Base-by-base conservation (phyloP, 1,140 invertebrate genomes). In the Protaetia brevitarsis region DNA sequence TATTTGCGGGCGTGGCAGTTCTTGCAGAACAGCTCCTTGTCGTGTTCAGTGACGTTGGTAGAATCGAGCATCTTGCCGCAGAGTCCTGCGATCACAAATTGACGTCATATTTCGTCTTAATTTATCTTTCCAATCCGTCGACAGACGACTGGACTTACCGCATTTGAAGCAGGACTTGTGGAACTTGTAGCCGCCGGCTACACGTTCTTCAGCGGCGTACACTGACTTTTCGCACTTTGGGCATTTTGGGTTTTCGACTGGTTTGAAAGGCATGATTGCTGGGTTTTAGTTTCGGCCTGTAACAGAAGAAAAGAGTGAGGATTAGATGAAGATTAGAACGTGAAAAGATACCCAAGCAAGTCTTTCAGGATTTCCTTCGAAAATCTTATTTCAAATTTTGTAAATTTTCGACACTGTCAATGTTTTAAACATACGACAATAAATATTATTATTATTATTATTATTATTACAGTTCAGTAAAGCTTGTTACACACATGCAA, bases 81-180 rank as follows among this genome's bases (percentile, higher is more conserved):
- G 80, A 97, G 85, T 80, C 91, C 95, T 97, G 36, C n/a, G 51
- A 27, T 19, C 19, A 26, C 34, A 59, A n/a, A 59, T 21, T n/a
- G 13, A 4, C 21, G 19, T 51, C 26, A 23, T 21, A 21, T 16
- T n/a, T n/a, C n/a, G n/a, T n/a, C n/a, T n/a, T n/a, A n/a, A n/a
- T n/a, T n/a, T n/a, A n/a, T n/a, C n/a, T n/a, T n/a, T n/a, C n/a
- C n/a, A n/a, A n/a, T n/a, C n/a, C n/a, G n/a, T n/a, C n/a, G n/a
- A n/a, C n/a, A n/a, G n/a, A n/a, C n/a, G n/a, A n/a, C n/a, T n/a
- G n/a, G n/a, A 87, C 89, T 90, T 85, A 98, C 96, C 94, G 83
- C 97, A 99, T 84, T 98, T 99, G 87, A 99, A 98, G 87, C 97
- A 99, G 82, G 90, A 90, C 84, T 98, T 98, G 89, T 99, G 96